Percentiles rank a stretch among this genome's conserved stretches.
These are phyloP conservation scores for Gisinianus flammeolus DNA, from an alignment of 2,888 invertebrate species.

Conservation along the genomic window DNA sequence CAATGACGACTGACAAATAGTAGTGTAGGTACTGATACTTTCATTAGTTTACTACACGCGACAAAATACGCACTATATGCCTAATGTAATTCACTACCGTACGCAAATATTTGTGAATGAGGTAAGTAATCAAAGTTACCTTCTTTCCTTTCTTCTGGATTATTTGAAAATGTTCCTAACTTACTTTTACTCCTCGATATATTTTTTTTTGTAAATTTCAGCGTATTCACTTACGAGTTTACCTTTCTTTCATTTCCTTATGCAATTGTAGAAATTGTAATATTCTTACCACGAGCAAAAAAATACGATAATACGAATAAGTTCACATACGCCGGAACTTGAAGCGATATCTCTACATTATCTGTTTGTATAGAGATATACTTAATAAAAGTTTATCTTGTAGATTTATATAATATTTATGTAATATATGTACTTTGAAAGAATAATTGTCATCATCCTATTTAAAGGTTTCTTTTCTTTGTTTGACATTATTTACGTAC, in stretches of 20 bases:
- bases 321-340: constrained; percentile 27
- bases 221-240: neutral
- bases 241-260: neutral
- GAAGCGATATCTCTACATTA: neutral
- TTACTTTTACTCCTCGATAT: neutral
- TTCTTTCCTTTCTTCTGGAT: neutral
- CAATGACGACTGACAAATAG: constrained; percentile 1
- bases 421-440: neutral
- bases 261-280: neutral
- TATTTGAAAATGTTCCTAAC: neutral
- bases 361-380: too few relatives aligned
- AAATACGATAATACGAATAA: constrained; percentile 19
- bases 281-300: neutral
- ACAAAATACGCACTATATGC: constrained; percentile 4
- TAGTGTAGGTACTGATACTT: constrained; percentile 5
- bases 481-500: too few relatives aligned
- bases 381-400: too few relatives aligned
- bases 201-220: neutral
- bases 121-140: neutral
- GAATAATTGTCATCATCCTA: neutral
- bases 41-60: neutral
- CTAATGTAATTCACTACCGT: too few relatives aligned
- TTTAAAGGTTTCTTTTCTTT: neutral
- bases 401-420: too few relatives aligned
- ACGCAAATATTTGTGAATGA: too few relatives aligned